These are phyloP conservation scores for Proctacanthus coquilletti DNA, from an alignment of 1,140 invertebrate species.

Conservation along the genomic window DNA sequence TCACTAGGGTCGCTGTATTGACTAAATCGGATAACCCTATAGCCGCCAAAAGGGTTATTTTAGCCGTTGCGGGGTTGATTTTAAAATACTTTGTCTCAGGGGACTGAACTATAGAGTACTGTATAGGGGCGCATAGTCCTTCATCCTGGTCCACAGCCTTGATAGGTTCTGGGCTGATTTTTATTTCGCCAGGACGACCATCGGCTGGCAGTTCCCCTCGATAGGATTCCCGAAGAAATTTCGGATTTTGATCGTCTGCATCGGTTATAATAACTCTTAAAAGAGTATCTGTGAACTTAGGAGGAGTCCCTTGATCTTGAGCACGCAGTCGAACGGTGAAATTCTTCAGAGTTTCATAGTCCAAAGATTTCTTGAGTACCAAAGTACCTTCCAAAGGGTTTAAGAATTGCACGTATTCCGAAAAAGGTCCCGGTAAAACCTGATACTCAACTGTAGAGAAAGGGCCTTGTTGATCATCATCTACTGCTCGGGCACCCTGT, in stretches of 20 bases:
- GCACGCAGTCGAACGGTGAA: slow-evolving; percentile 69
- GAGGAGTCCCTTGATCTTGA: slow-evolving; percentile 70
- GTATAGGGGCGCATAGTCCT: slow-evolving; percentile 53
- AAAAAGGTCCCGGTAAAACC: slow-evolving; percentile 58
- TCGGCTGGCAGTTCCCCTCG: slow-evolving; percentile 45
- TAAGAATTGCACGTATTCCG: slow-evolving; percentile 67
- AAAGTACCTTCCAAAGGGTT: slow-evolving; percentile 76
- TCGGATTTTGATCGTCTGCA: slow-evolving; percentile 85
- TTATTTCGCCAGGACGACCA: slow-evolving; percentile 25
- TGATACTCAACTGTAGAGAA: slow-evolving; percentile 79
- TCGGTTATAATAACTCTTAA: slow-evolving; percentile 69
- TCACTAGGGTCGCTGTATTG: slow-evolving; percentile 50
- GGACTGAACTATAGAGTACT: slow-evolving; percentile 40
- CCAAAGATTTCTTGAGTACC: slow-evolving; percentile 60
- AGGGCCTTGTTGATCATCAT: slow-evolving; percentile 76
- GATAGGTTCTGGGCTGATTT: slow-evolving; percentile 41
- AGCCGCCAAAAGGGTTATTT: slow-evolving; percentile 39
- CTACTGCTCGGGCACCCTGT: slow-evolving; percentile 58
- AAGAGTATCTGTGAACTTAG: slow-evolving; percentile 53
- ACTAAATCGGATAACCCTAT: slow-evolving; percentile 44
- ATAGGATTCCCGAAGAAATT: slow-evolving; percentile 63
- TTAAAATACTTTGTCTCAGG: slow-evolving; percentile 29
- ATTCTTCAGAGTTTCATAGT: slow-evolving; percentile 66
- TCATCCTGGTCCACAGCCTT: slow-evolving; percentile 55
- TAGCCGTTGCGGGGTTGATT: slow-evolving; percentile 45